Evolutionary conservation across 2,888 invertebrate species (phyloP), one percentile per base, ranked within the genome.

Genomic region (Melikaiella ostensackeni): DNA sequence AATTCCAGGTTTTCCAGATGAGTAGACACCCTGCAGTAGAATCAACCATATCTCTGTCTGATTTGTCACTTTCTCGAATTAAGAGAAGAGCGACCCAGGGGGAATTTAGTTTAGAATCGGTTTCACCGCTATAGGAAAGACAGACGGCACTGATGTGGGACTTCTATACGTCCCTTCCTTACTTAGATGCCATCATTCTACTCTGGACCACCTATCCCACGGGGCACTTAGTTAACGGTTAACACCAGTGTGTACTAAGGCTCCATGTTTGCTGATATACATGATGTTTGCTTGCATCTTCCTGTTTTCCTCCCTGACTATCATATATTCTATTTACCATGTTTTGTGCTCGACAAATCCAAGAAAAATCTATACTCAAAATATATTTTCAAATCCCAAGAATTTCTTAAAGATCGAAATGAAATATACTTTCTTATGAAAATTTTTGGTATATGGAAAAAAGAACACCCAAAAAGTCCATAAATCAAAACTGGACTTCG

Each of bases 151-250:
- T 81, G 76, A 80, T 84, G 77, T 77, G 78, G 79, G 81, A 85
- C 80, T 82, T 84, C 75, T 77, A 82, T 79, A 84, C 78, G 85
- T 82, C 81, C 76, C 83, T 79, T 83, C 82, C 83, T 84, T 83
- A 86, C 84, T 81, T 78, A 75, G 82, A 81, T 84, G 81, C 80
- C 82, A 78, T 83, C 81, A 79, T 76, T 81, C 78, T 75, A 79
- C 81, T 62, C 77, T 74, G 70, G 77, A 83, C 80, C 81, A 79
- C 79, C 80, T 61, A 76, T 86, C 88, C 85, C 82, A n/a, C 2
- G 83, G 81, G 86, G 87, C 83, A 80, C 81, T 88, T 84, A 84
- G 84, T 86, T 84, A 84, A 84, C 84, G 79, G 82, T 87, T 87
- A 87, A 86, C 86, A 83, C 82, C 84, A 80, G 73, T 59, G 46